Evolutionary conservation across 2,113 vertebrate species (phyloP).

Genomic region (Xyrauchen texanus): DNA sequence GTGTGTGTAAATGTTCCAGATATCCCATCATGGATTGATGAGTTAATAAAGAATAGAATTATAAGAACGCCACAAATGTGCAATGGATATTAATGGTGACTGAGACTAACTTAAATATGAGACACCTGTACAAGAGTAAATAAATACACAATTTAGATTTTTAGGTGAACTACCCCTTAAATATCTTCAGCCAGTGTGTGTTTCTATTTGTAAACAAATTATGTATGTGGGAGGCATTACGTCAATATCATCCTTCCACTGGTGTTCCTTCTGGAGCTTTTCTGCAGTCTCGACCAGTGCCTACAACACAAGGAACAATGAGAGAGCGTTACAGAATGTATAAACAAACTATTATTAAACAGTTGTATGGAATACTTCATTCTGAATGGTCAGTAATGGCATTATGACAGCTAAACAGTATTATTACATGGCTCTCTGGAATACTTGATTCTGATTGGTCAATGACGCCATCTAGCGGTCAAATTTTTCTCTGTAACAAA

Average conservation of each 20-base stretch:
- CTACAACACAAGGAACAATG: slow-evolving; percentile 67
- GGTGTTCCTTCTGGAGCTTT: slow-evolving; percentile 80
- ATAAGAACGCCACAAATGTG: neutral
- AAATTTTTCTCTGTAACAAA: too few relatives aligned
- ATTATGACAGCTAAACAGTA: too few relatives aligned
- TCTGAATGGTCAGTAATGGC: too few relatives aligned
- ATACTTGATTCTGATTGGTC: too few relatives aligned
- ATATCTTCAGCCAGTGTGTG: neutral
- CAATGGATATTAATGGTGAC: too few relatives aligned
- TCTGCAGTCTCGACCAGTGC: slow-evolving; percentile 84
- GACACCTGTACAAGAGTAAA: too few relatives aligned
- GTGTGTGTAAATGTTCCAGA: neutral
- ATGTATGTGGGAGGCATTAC: slow-evolving; percentile 71
- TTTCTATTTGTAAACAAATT: neutral
- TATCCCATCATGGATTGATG: too few relatives aligned
- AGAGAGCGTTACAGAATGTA: slow-evolving; percentile 1
- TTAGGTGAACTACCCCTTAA: neutral
- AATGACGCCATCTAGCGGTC: too few relatives aligned
- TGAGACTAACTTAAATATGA: too few relatives aligned
- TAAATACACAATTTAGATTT: too few relatives aligned
- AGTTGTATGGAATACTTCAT: too few relatives aligned
- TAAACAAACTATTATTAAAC: neutral
- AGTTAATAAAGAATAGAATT: neutral
- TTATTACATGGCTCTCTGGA: too few relatives aligned
- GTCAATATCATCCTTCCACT: slow-evolving; percentile 83